Percentiles rank a stretch among this genome's conserved stretches.
phyloP scores from a whole-genome alignment of 2,797 vertebrate species.

The Hephaestus fuliginosus region DNA sequence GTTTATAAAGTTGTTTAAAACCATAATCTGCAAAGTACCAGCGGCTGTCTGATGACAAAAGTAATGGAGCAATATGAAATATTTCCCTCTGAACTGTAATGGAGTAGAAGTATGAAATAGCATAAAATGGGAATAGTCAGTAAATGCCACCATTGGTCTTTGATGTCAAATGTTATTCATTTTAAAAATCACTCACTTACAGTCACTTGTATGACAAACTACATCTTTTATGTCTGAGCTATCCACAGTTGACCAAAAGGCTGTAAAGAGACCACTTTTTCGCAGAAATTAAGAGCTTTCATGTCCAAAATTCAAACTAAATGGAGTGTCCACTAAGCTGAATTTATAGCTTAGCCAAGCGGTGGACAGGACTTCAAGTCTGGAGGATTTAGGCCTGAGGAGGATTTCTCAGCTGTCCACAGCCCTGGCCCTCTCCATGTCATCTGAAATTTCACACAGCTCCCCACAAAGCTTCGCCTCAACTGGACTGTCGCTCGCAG shows the following conservation, averaged over 20 bases:
- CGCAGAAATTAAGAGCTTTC: conserved; percentile 44
- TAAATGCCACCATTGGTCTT: neutral
- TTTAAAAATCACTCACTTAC: neutral
- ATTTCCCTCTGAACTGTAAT: neutral
- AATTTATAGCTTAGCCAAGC: conserved; percentile 63
- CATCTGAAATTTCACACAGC: conserved; percentile 80
- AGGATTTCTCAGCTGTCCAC: conserved; percentile 77
- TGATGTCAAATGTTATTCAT: neutral
- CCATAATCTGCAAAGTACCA: no score
- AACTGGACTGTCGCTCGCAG: conserved; percentile 62
- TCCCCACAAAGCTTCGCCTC: conserved; percentile 65
- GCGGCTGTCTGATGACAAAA: neutral
- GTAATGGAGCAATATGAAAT: neutral
- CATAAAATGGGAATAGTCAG: neutral
- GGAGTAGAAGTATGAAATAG: neutral
- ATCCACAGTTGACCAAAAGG: neutral
- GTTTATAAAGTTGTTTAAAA: neutral
- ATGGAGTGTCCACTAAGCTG: conserved; percentile 46
- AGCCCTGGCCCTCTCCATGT: conserved; percentile 65
- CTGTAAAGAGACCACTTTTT: neutral
- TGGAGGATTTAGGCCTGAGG: conserved; percentile 75
- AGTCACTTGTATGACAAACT: neutral
- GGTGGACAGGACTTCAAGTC: conserved; percentile 71
- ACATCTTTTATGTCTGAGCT: conserved; percentile 1
- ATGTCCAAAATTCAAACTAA: conserved; percentile 43